Percentiles rank a stretch among this genome's conserved stretches.
Evolutionary conservation across 2,797 vertebrate species (phyloP).

Genomic region (Thalassophryne amazonica): DNA sequence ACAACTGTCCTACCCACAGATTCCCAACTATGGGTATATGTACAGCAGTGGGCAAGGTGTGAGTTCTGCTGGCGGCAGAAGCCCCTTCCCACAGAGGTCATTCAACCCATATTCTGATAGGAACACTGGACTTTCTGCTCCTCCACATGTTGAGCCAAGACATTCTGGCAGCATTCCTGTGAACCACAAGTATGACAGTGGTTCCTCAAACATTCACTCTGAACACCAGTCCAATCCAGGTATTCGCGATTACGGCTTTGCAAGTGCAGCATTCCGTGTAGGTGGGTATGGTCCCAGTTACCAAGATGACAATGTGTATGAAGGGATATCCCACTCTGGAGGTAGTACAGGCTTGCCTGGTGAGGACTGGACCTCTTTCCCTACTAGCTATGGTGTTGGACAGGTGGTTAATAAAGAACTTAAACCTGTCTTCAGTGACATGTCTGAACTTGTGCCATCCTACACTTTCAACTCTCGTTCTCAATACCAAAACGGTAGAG

Average conservation of each 20-base stretch:
- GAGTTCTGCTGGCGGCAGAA: not conserved
- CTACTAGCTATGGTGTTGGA: not conserved
- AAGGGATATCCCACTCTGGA: not conserved
- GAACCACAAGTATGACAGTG: not conserved
- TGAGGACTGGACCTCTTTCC: not conserved
- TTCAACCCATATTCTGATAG: not conserved
- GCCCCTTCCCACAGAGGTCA: not conserved
- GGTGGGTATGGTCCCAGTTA: not conserved
- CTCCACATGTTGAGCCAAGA: not conserved
- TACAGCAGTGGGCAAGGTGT: not conserved
- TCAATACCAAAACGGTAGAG: conserved; percentile 15
- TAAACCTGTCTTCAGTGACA: conserved; percentile 26
- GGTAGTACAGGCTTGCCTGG: not conserved
- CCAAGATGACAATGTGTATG: not conserved
- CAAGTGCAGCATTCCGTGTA: not conserved
- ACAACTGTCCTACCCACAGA: not conserved
- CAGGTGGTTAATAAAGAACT: not conserved
- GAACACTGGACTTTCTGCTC: not conserved
- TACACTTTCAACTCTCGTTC: conserved; percentile 18
- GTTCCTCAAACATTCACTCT: too few relatives aligned
- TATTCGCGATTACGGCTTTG: too few relatives aligned
- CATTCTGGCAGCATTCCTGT: not conserved
- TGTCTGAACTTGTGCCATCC: conserved; percentile 23
- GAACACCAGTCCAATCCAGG: too few relatives aligned
- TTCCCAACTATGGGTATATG: too few relatives aligned